These are phyloP conservation scores for Gymnarchus niloticus DNA, from an alignment of 2,113 vertebrate genomes.

Conservation along the genomic window DNA sequence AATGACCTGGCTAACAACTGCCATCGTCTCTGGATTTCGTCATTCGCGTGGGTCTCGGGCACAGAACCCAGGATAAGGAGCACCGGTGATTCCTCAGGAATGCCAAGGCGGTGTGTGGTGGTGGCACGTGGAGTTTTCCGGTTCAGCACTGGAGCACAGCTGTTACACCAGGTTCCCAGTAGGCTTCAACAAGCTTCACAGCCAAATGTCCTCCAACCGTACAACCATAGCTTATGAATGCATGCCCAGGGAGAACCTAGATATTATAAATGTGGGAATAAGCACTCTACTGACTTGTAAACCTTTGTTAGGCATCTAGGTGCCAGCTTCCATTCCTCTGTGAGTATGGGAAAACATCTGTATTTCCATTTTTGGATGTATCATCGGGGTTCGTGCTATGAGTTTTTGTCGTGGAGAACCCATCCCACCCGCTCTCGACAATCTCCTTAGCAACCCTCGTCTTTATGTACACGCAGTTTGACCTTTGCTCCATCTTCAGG, in stretches of 20 bases:
- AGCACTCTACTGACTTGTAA: no score
- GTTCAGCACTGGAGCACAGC: slow-evolving; percentile 6
- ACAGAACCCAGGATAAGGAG: background rate
- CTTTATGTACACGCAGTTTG: background rate
- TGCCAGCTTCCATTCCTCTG: background rate
- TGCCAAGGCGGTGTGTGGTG: background rate
- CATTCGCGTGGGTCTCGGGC: background rate
- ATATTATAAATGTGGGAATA: no score
- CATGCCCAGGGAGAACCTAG: no score
- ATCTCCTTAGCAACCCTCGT: background rate
- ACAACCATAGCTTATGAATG: background rate
- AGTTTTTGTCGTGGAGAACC: background rate
- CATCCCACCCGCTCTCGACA: background rate
- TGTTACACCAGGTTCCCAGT: slow-evolving; percentile 32
- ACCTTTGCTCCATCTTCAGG: background rate
- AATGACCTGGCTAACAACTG: background rate
- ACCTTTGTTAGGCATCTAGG: background rate
- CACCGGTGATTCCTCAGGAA: background rate
- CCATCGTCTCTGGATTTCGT: background rate
- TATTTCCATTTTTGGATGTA: background rate
- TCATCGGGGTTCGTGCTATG: background rate
- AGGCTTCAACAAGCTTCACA: slow-evolving; percentile 18
- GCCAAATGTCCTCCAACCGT: background rate
- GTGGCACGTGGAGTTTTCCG: no score
- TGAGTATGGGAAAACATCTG: background rate